Base-by-base conservation (phyloP, 2,888 invertebrate species). In the Cenopis cana region DNA sequence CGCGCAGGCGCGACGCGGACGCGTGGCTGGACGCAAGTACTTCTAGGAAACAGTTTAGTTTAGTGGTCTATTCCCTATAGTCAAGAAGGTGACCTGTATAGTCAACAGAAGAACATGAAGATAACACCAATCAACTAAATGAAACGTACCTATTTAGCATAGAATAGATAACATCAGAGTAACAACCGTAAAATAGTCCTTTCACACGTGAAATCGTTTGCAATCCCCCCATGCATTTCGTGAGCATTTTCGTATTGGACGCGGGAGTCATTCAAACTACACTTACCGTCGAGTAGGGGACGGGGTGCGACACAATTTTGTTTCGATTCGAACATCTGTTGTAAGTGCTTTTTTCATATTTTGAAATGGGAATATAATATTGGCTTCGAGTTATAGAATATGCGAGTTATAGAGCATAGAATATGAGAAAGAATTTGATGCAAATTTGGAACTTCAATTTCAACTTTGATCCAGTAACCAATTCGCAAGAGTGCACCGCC, bases 1-100 rank as follows among this genome's bases (percentile, higher is more conserved):
- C 97, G 80, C 95, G 97, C 86, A 95, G 98, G 74, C 95, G 96
- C 79, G 98, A 98, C 90, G 96, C 98, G 67, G 99, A 99, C 91
- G 95, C 97, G 80, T 99, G 99, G 99, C 94, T 99, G 74, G 94
- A n/a, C n/a, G n/a, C n/a, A n/a, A n/a, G n/a, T n/a, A n/a, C n/a
- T n/a, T n/a, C n/a, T n/a, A n/a, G n/a, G n/a, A n/a, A n/a, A n/a
- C n/a, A n/a, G n/a, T n/a, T n/a, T n/a, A n/a, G n/a, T n/a, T n/a
- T n/a, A n/a, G n/a, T n/a, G n/a, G n/a, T n/a, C n/a, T n/a, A n/a
- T n/a, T n/a, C n/a, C n/a, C n/a, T n/a, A n/a, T n/a, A n/a, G n/a
- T n/a, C n/a, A n/a, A n/a, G n/a, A n/a, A n/a, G n/a, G n/a, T n/a
- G n/a, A n/a, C n/a, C n/a, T n/a, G n/a, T n/a, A n/a, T n/a, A n/a